Conservation (phyloP, 1,140 invertebrate species). For the Pogonognathellus flavescens region DNA sequence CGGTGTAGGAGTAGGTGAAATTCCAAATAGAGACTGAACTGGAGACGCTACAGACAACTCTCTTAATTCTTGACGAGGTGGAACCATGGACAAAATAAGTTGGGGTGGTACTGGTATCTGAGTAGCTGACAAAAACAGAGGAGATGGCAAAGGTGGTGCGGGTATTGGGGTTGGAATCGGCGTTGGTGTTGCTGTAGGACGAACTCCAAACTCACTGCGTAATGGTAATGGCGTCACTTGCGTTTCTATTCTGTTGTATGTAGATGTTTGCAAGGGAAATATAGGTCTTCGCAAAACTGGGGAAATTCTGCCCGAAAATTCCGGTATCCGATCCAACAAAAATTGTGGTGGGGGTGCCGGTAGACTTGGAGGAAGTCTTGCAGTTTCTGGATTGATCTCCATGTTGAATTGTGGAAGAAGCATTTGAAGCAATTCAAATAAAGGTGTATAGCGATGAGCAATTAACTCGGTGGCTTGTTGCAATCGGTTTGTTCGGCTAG, state of each 20-base stretch:
- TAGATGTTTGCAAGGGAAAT: too few species aligned
- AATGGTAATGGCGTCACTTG: too few species aligned
- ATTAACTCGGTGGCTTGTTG: conserved; percentile 6
- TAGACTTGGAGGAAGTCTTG: not conserved
- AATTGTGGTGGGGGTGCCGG: not conserved
- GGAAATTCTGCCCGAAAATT: not conserved
- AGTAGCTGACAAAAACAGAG: not conserved
- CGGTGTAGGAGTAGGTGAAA: too few species aligned
- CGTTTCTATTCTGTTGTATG: too few species aligned
- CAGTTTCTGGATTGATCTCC: not conserved
- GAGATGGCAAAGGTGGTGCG: conserved; percentile 2
- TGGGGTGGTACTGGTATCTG: not conserved
- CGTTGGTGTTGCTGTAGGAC: too few species aligned
- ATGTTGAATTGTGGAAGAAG: not conserved
- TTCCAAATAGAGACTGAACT: too few species aligned
- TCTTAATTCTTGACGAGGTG: not conserved
- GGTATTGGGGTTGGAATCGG: not conserved
- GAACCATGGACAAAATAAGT: not conserved
- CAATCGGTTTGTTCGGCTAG: not conserved
- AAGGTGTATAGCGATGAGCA: not conserved
- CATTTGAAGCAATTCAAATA: not conserved
- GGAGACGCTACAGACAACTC: not conserved
- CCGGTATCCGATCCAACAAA: not conserved
- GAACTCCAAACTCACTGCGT: too few species aligned
- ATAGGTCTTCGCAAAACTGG: not conserved